A percentile compares a stretch with the other conserved stretches of the same genome.
Evolutionary conservation across 1,140 invertebrate species (phyloP).

Genomic region (Penaeus vannamei): DNA sequence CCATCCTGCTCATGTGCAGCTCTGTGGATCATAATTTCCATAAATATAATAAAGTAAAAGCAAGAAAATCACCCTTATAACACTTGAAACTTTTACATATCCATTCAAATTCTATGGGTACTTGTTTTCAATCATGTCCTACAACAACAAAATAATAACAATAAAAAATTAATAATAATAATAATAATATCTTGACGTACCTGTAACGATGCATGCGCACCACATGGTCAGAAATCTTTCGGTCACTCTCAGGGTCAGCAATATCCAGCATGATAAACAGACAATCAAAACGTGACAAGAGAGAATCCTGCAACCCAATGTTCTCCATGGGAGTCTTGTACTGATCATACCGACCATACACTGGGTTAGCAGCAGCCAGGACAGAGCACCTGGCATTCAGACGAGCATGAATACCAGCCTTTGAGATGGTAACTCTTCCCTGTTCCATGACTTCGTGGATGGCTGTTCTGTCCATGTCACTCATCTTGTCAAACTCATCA

Average conservation of each 20-base stretch:
- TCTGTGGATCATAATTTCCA: conserved; percentile 72
- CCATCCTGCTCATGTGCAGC: conserved; percentile 94
- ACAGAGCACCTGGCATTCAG: conserved; percentile 98
- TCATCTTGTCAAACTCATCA: conserved; percentile 99
- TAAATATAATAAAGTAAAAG: conserved; percentile 41
- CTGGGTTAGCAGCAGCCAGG: conserved; percentile 99
- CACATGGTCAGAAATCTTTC: conserved; percentile 95
- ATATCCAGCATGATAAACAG: conserved; percentile 97
- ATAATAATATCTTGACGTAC: conserved; percentile 46
- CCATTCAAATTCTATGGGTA: no score
- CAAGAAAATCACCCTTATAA: background rate
- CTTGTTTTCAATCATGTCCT: no score
- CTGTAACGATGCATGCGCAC: conserved; percentile 95
- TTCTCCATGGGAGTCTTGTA: conserved; percentile 99
- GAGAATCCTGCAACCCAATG: conserved; percentile 97
- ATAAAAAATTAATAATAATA: no score
- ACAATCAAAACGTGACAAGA: conserved; percentile 98
- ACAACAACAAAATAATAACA: no score
- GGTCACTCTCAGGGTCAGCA: conserved; percentile 91
- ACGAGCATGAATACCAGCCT: conserved; percentile 98
- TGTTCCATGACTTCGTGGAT: conserved; percentile 88
- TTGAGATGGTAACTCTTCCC: conserved; percentile 94
- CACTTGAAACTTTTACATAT: conserved; percentile 10
- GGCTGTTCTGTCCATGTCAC: conserved; percentile 98
- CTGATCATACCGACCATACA: conserved; percentile 98